Conservation (phyloP, 2,113 vertebrate genomes). For the Chaenocephalus aceratus region DNA sequence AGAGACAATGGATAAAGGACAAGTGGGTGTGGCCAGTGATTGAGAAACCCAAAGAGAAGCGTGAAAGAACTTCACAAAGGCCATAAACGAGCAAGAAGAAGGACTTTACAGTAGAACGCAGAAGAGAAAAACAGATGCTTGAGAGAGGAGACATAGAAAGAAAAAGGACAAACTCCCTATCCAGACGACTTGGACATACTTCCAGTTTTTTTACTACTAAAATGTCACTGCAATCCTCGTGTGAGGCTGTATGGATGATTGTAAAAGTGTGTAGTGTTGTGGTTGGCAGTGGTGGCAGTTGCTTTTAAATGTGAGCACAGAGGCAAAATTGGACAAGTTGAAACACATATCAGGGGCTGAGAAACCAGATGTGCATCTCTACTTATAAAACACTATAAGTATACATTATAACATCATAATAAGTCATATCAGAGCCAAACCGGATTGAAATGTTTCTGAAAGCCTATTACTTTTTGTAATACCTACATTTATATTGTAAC, state of each 20-base stretch:
- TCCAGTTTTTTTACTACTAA: conserved; percentile 6
- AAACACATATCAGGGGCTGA: background rate
- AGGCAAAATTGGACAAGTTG: background rate
- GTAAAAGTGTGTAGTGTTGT: conserved; percentile 18
- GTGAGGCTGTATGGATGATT: conserved; percentile 5
- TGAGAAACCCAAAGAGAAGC: conserved; percentile 1
- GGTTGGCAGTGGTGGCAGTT: conserved; percentile 27
- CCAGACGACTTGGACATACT: conserved; percentile 27
- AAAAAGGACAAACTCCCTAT: background rate
- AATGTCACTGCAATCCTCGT: conserved; percentile 1
- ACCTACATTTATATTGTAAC: background rate
- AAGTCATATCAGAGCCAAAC: conserved; percentile 2
- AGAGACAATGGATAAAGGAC: conserved; percentile 23
- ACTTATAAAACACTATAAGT: conserved; percentile 8
- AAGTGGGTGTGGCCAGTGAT: conserved; percentile 18
- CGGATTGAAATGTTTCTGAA: background rate
- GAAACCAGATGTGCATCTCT: conserved; percentile 38
- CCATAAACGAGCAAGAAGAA: background rate
- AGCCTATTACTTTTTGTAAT: background rate
- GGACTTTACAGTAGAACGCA: background rate
- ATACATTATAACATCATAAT: background rate
- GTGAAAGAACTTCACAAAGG: background rate
- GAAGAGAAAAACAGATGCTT: conserved; percentile 8
- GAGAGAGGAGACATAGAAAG: background rate
- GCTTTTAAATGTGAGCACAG: conserved; percentile 5